These are phyloP conservation scores for Hiodon tergisus DNA, from an alignment of 2,113 vertebrate species.

Conservation along the genomic window DNA sequence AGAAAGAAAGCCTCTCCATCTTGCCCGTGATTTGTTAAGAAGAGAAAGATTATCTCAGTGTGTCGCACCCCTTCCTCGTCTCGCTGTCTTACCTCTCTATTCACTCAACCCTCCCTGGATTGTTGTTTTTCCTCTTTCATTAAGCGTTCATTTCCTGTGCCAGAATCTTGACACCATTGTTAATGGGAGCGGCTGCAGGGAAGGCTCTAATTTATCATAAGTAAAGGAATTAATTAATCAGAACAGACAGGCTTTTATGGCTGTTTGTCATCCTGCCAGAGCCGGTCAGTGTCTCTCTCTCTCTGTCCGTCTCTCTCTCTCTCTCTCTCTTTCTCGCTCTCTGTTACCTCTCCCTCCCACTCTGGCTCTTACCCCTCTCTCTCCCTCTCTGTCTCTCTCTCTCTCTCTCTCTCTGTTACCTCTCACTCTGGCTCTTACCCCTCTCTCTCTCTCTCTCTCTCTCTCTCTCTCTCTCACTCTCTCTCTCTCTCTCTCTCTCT, in stretches of 20 bases:
- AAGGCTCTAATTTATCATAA: slow-evolving; percentile 80
- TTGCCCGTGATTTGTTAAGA: too few species aligned
- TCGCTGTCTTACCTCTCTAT: slow-evolving; percentile 36
- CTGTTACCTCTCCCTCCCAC: background rate
- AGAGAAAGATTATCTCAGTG: background rate
- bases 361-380: slow-evolving; percentile 20
- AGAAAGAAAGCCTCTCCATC: too few species aligned
- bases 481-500: slow-evolving; percentile 26
- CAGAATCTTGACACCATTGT: slow-evolving; percentile 71
- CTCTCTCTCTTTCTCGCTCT: too few species aligned
- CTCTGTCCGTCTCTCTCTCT: too few species aligned
- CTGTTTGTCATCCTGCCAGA: slow-evolving; percentile 62
- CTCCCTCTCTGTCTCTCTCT: slow-evolving; percentile 13
- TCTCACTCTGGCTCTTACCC: background rate
- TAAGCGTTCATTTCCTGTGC: slow-evolving; percentile 58
- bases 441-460: background rate
- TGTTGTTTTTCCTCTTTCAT: slow-evolving; percentile 54
- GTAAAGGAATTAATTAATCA: slow-evolving; percentile 82
- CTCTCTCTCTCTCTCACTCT: slow-evolving; percentile 36
- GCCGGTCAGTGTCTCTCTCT: slow-evolving; percentile 63
- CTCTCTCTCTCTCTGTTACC: background rate
- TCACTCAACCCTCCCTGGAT: slow-evolving; percentile 17
- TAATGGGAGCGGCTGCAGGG: slow-evolving; percentile 73
- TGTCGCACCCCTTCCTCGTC: slow-evolving; percentile 27
- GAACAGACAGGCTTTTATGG: slow-evolving; percentile 67